Base-by-base conservation (phyloP, 1,140 invertebrate species). In the Aethina tumida region DNA sequence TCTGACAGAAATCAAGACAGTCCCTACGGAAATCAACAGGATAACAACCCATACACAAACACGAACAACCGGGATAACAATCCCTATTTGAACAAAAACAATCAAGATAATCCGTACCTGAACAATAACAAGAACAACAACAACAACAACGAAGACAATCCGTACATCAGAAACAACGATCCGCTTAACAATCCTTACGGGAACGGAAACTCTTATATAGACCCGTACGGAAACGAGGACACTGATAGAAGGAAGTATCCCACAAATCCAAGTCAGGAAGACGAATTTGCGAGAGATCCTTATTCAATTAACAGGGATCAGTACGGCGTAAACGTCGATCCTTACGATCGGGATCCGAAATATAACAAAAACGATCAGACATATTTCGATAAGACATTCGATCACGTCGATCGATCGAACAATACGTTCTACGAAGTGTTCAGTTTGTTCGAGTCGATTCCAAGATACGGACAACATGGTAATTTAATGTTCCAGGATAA, bases 401-500 rank as follows among this genome's bases (percentile, higher is more conserved):
- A 30, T n/a, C 17, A 18, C 17, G 10, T 4, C 14, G 29, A 33
- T 33, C 10, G 17, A 10, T 19, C 7, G 14, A 7, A 43, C 15
- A 15, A 34, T 4, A 19, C 36, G 10, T 47, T 52, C 17, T 70
- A 69, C 44, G 73, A 78, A 39, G 62, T 66, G 8, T 86, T 87
- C 51, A 64, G 73, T 30, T 57, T 86, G 14, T 84, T 84, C 52
- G 79, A 83, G 51, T 84, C 80, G 2, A 64, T 68, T 22, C 71
- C 74, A 3, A 66, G 68, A 52, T 86, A 83, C 56, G 77, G 77
- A 10, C 61, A 64, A 24, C 65, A 69, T 29, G 68, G 71, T 40
- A 83, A 84, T 64, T 61, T 84, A 21, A 45, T 85, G 4, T 79
- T 84, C 47, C 45, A 88, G 83, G 86, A 90, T 61, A 66, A 74